Evolutionary conservation across 2,797 vertebrate genomes (phyloP), one percentile per base, ranked within the genome.

Genomic region (Sandelia bainsii): DNA sequence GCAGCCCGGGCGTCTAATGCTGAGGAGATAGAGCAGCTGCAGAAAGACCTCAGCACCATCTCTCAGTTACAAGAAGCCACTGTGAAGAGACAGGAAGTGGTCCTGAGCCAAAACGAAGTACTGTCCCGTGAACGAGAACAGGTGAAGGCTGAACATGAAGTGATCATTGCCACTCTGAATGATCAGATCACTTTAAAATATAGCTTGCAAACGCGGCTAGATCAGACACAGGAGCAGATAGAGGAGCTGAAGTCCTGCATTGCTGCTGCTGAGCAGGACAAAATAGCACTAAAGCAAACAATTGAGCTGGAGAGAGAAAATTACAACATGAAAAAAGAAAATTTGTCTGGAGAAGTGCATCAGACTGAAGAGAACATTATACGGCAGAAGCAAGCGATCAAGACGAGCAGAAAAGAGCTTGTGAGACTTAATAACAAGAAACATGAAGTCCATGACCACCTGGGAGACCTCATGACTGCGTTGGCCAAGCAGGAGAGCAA

Each of bases 1-100:
- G 94, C 94, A 14, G 95, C 95, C 7, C 77, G 73, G 5, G 89
- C 86, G 16, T 73, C 77, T 0, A 87, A 91, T 45, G 77, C 83
- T 1, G 61, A 69, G 39, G 89, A 96, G 83, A 84, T 93, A 8
- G 86, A 76, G 23, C 73, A 88, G 50, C 91, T 96, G 53, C 86
- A 75, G 8, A 49, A 10, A 56, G 90, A 90, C 12, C 39, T 95
- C 29, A 51, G n/a, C 5, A 27, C 29, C 0, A 37, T 77, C 11
- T 40, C 39, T 17, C 46, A 27, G 65, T 89, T 91, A 11, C 75
- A 42, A 3, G 71, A 89, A 16, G 81, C 75, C 12, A 72, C 92
- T n/a, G 53, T 1, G 23, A 66, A 71, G 48, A 93, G 32, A 44
- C 83, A 89, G 80, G 56, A 14, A 1, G 53, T 74, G 0, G 82